phyloP scores from a whole-genome alignment of 2,113 vertebrate genomes.

The Panthera leo region DNA sequence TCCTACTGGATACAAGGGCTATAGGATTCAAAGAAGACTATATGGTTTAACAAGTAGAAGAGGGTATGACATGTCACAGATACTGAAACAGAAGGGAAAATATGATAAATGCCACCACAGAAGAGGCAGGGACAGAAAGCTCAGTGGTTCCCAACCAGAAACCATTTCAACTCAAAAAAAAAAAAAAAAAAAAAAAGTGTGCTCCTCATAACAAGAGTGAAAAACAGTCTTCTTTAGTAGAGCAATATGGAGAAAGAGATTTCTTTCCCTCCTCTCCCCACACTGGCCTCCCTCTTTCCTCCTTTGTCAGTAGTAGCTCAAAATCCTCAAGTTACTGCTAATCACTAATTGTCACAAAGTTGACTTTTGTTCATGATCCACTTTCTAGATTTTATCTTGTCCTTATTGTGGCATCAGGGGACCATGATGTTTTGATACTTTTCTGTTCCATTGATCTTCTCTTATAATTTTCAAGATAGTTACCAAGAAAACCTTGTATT shows the following conservation, averaged over 20 bases:
- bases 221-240: neutral
- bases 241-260: neutral
- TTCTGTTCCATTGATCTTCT: constrained; percentile 44
- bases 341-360: neutral
- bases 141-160: neutral
- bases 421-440: constrained; percentile 17
- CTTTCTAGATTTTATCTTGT: constrained; percentile 12
- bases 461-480: constrained; percentile 42
- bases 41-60: neutral
- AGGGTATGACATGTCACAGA: neutral
- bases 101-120: neutral
- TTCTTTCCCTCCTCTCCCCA: neutral
- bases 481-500: constrained; percentile 24
- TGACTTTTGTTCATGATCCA: neutral
- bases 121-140: neutral
- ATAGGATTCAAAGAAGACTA: neutral
- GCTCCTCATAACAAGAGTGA: neutral
- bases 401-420: neutral
- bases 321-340: neutral
- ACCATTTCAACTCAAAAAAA: neutral
- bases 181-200: neutral
- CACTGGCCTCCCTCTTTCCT: neutral
- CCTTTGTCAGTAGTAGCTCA: neutral
- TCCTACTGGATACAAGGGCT: neutral
- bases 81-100: neutral